A percentile compares a stretch with the other conserved stretches of the same genome.
phyloP scores from a whole-genome alignment of 2,888 invertebrate genomes.

The Oxyscelio sp. region DNA sequence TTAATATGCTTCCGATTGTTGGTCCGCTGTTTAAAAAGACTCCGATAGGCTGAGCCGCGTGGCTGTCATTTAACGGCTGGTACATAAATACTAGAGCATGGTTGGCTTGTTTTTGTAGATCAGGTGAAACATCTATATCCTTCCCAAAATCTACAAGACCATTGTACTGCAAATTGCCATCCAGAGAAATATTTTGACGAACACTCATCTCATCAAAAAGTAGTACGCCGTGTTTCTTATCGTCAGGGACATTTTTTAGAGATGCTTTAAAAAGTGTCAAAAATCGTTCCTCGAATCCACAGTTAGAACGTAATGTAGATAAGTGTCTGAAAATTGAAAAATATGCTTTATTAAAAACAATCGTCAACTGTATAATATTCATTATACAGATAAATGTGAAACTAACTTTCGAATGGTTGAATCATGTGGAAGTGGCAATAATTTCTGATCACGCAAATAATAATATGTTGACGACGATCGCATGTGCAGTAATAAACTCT shows the following conservation, averaged over 20 bases:
- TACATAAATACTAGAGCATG: conserved; percentile 17
- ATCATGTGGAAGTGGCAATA: not conserved
- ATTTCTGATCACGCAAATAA: conserved; percentile 1
- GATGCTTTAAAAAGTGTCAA: not conserved
- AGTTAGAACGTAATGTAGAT: not conserved
- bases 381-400: not conserved
- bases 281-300: not conserved
- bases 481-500: not conserved
- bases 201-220: conserved; percentile 9
- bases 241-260: conserved; percentile 6
- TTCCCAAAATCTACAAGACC: conserved; percentile 24
- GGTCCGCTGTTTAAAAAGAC: conserved; percentile 69
- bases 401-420: not conserved
- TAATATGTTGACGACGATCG: not conserved
- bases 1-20: conserved; percentile 51
- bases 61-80: conserved; percentile 66
- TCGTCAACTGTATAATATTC: not conserved
- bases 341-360: no score
- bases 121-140: conserved; percentile 7
- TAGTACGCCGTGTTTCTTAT: conserved; percentile 18
- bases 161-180: conserved; percentile 9
- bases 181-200: not conserved
- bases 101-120: no score
- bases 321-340: not conserved
- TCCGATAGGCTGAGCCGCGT: conserved; percentile 70